Percentiles rank a stretch among this genome's conserved stretches.
Conservation (phyloP, 2,113 vertebrate species). For the Barnardius zonarius region DNA sequence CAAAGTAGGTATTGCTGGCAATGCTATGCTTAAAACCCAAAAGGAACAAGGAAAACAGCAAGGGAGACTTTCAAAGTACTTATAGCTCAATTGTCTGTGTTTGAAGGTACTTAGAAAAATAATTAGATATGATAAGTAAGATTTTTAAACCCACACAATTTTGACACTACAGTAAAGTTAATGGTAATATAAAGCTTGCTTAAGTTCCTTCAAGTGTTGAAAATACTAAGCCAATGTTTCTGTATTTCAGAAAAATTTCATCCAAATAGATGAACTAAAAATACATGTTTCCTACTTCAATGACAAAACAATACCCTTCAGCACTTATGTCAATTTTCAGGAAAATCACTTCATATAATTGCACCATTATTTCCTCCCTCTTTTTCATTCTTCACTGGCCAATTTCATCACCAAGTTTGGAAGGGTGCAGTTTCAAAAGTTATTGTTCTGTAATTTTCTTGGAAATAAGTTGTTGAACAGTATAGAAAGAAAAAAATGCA, state of each 20-base stretch:
- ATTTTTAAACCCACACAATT: not conserved
- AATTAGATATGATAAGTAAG: not conserved
- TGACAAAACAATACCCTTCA: not conserved
- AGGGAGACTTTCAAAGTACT: not conserved
- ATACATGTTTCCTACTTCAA: not conserved
- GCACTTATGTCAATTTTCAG: not conserved
- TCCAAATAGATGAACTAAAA: not conserved
- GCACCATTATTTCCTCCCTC: not conserved
- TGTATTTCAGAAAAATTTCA: not conserved
- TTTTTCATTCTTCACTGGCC: not conserved
- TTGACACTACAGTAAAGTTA: not conserved
- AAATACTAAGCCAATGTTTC: not conserved
- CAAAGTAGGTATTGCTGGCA: not conserved
- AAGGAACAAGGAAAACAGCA: not conserved
- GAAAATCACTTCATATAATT: not conserved
- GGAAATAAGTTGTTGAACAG: not conserved
- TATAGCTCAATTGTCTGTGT: not conserved
- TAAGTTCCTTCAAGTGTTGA: not conserved
- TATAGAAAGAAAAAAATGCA: not conserved
- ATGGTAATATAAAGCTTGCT: not conserved
- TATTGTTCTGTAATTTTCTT: not conserved
- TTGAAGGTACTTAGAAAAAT: not conserved
- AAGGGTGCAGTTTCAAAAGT: not conserved
- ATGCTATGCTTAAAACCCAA: not conserved
- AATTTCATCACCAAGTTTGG: not conserved